Evolutionary conservation across 35 echinoderm and acorn worm species (phyloP).

Genomic region (Ptychodera flava): DNA sequence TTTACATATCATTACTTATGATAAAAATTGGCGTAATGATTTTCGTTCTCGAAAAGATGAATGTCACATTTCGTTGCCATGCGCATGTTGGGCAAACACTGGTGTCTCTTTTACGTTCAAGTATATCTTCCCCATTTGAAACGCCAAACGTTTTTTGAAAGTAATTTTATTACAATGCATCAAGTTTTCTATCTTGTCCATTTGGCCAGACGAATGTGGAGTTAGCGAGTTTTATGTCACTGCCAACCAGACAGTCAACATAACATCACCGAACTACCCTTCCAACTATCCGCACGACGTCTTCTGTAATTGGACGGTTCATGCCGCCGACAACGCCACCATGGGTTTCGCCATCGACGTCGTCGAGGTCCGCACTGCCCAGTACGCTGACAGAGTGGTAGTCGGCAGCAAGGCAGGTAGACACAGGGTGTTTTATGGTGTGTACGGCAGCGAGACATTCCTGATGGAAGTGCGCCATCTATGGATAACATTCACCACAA

Average conservation of each 20-base stretch:
- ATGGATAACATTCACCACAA: not conserved
- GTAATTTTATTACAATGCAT: too few relatives aligned
- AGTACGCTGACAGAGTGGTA: not conserved
- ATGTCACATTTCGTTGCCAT: too few relatives aligned
- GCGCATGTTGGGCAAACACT: too few relatives aligned
- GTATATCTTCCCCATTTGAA: too few relatives aligned
- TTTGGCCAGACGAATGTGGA: not conserved
- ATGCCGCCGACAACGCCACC: not conserved
- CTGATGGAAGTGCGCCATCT: not conserved
- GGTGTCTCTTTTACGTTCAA: too few relatives aligned
- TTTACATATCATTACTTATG: too few relatives aligned
- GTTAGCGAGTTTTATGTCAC: not conserved
- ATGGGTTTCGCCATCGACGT: not conserved
- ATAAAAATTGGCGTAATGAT: too few relatives aligned
- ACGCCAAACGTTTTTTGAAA: too few relatives aligned
- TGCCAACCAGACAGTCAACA: not conserved
- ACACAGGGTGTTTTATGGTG: not conserved
- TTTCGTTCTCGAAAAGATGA: too few relatives aligned
- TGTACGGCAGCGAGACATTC: not conserved
- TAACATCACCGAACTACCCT: not conserved
- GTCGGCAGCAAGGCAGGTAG: not conserved
- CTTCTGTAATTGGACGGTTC: not conserved
- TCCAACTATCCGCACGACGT: not conserved
- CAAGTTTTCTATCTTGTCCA: too few relatives aligned
- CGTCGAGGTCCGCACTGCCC: not conserved